Evolutionary conservation across 2,113 vertebrate genomes (phyloP).

Genomic region (Malurus cyaneus): DNA sequence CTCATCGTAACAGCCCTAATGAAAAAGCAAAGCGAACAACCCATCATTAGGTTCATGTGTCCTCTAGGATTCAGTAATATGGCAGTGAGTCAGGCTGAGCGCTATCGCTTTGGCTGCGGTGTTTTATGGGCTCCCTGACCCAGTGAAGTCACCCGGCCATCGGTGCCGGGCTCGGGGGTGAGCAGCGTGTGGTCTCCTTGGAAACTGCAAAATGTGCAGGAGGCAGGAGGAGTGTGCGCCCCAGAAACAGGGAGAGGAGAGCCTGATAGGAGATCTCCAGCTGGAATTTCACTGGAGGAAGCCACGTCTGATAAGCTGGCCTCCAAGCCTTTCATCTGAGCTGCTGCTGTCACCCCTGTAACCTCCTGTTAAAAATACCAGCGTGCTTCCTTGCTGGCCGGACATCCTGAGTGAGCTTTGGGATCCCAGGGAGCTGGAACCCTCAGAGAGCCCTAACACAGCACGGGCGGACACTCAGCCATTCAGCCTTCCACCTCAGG

Average conservation of each 20-base stretch:
- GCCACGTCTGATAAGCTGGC: not conserved
- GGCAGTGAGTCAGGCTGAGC: constrained; percentile 10
- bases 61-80: constrained; percentile 43
- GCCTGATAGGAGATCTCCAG: not conserved
- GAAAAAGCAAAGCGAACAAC: constrained; percentile 38
- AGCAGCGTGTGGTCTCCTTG: constrained; percentile 49
- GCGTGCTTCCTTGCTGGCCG: not conserved
- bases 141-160: constrained; percentile 48
- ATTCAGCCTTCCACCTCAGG: not conserved
- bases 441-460: not conserved
- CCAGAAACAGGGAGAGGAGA: not conserved
- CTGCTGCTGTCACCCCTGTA: not conserved
- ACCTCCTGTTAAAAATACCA: not conserved
- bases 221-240: not conserved
- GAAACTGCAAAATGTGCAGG: not conserved
- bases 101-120: not conserved
- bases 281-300: not conserved
- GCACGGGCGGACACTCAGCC: not conserved
- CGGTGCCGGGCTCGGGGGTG: not conserved
- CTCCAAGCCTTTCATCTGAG: constrained; percentile 20
- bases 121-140: constrained; percentile 57
- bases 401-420: not conserved
- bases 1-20: constrained; percentile 48
- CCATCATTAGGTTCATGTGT: constrained; percentile 14
- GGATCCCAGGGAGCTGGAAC: not conserved